phyloP scores from a whole-genome alignment of 2,888 invertebrate species.

The Aplocera efformata region DNA sequence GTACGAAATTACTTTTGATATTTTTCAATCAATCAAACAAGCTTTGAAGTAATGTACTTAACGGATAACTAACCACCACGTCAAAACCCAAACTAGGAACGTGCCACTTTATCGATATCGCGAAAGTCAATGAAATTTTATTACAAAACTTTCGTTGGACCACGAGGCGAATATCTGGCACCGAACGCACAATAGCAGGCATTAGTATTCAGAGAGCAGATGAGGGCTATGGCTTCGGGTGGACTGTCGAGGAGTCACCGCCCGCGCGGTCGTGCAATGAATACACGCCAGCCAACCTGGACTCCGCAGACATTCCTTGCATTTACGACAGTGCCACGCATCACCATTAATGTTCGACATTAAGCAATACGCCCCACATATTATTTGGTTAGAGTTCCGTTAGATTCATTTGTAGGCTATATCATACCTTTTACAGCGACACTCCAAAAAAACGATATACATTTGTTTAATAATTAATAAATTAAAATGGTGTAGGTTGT shows the following conservation, averaged over 20 bases:
- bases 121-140: constrained; percentile 69
- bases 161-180: constrained; percentile 44
- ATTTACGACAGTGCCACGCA: constrained; percentile 52
- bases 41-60: no score
- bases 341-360: constrained; percentile 58
- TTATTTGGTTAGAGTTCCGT: constrained; percentile 63
- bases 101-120: constrained; percentile 34
- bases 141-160: constrained; percentile 69
- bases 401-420: constrained; percentile 50
- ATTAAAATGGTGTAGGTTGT: constrained; percentile 5
- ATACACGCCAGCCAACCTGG: constrained; percentile 51
- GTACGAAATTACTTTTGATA: no score
- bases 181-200: constrained; percentile 53
- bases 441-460: constrained; percentile 12
- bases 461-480: constrained; percentile 5
- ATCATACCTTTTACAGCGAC: constrained; percentile 35
- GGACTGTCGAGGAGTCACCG: constrained; percentile 73
- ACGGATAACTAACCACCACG: constrained; percentile 14
- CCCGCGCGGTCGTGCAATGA: constrained; percentile 64
- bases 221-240: constrained; percentile 57
- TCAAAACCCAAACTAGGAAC: constrained; percentile 14
- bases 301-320: constrained; percentile 57
- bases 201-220: constrained; percentile 70
- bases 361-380: constrained; percentile 64
- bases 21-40: no score